phyloP scores from a whole-genome alignment of 1,140 invertebrate species.

The Dendrolimus punctatus region DNA sequence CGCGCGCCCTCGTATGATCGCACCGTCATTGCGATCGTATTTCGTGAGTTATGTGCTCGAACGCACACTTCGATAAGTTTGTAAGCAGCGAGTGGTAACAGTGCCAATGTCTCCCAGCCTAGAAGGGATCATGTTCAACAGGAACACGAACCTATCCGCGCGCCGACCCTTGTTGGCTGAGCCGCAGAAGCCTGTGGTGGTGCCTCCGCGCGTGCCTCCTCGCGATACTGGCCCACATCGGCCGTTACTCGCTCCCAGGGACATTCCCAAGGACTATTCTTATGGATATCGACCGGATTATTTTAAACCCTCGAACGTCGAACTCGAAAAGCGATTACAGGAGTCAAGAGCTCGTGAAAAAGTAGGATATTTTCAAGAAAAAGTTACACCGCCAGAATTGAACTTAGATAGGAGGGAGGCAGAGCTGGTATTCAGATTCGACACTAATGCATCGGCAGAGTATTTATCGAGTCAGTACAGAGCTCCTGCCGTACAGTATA shows the following conservation, averaged over 20 bases:
- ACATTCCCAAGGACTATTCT: slow-evolving; percentile 30
- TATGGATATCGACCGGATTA: slow-evolving; percentile 52
- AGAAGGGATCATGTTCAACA: slow-evolving; percentile 68
- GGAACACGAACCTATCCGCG: slow-evolving; percentile 64
- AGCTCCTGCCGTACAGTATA: slow-evolving; percentile 54
- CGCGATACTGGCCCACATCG: slow-evolving; percentile 51
- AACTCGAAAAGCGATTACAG: slow-evolving; percentile 60
- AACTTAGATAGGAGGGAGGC: slow-evolving; percentile 59
- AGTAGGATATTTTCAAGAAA: slow-evolving; percentile 63
- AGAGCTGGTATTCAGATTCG: slow-evolving; percentile 63
- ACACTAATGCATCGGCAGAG: slow-evolving; percentile 55
- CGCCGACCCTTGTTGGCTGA: slow-evolving; percentile 61
- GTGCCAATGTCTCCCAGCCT: slow-evolving; percentile 66
- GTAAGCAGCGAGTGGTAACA: slow-evolving; percentile 41
- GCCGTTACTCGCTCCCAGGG: slow-evolving; percentile 43
- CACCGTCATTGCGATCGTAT: slow-evolving; percentile 33
- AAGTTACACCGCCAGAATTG: slow-evolving; percentile 55
- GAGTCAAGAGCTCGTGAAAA: slow-evolving; percentile 58
- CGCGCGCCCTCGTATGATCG: slow-evolving; percentile 13
- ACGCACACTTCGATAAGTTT: slow-evolving; percentile 40
- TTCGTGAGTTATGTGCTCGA: slow-evolving; percentile 58
- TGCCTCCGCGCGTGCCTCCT: slow-evolving; percentile 56
- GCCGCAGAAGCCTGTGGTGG: slow-evolving; percentile 58
- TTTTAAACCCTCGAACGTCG: slow-evolving; percentile 64
- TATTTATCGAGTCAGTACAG: slow-evolving; percentile 58